phyloP scores from a whole-genome alignment of 2,113 vertebrate species.

The Scytalopus superciliaris region DNA sequence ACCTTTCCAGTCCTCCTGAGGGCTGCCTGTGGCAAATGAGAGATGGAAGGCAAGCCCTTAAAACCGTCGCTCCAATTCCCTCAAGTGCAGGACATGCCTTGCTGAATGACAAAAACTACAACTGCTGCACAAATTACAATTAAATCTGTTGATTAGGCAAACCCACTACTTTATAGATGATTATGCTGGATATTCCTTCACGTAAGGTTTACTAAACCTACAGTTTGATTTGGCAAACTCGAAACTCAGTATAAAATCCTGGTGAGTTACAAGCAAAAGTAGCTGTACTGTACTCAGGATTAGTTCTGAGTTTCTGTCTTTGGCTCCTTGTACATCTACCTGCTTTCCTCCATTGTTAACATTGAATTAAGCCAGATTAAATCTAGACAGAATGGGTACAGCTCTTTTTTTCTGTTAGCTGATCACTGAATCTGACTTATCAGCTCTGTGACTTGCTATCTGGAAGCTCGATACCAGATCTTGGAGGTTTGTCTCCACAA shows the following conservation, averaged over 20 bases:
- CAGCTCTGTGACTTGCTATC: background rate
- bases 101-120: background rate
- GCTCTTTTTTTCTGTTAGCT: background rate
- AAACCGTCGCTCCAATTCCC: accelerated
- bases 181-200: background rate
- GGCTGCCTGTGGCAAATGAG: background rate
- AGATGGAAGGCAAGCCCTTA: background rate
- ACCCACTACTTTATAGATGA: background rate
- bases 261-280: accelerated
- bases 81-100: accelerated
- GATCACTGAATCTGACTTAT: background rate
- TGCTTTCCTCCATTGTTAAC: background rate
- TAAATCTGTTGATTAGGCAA: background rate
- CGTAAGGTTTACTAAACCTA: background rate
- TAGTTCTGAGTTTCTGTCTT: background rate
- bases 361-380: background rate
- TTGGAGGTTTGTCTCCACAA: background rate
- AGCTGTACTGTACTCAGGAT: background rate
- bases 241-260: background rate
- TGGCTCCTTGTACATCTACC: background rate
- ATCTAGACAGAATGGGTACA: background rate
- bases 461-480: background rate
- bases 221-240: background rate
- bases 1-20: background rate
- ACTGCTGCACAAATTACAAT: background rate